These are phyloP conservation scores for Tupaia chinensis DNA, from an alignment of 2,113 vertebrate genomes.

Conservation along the genomic window DNA sequence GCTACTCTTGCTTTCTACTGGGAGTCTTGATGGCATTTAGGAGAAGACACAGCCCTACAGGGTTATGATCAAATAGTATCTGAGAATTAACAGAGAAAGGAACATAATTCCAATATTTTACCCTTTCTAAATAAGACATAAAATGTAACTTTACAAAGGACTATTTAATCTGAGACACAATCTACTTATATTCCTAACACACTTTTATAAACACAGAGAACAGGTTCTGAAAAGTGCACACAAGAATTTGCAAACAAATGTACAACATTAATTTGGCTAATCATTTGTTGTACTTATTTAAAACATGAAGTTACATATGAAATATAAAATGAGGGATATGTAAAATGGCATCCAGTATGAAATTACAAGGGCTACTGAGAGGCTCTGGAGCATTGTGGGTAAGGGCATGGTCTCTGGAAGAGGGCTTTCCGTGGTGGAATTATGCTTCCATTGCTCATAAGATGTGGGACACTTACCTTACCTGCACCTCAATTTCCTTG, in stretches of 20 bases:
- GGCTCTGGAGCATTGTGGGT: background rate
- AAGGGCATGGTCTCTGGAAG: background rate
- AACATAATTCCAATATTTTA: background rate
- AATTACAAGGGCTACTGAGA: background rate
- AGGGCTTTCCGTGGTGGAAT: background rate
- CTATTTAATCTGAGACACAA: background rate
- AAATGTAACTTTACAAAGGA: background rate
- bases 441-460: background rate
- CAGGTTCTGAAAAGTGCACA: background rate
- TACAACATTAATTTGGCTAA: background rate
- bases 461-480: background rate
- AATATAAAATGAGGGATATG: background rate
- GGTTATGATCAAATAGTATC: background rate
- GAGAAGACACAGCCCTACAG: background rate
- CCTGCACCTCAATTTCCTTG: background rate
- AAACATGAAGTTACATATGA: too few species aligned
- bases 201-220: background rate
- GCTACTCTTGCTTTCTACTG: slow-evolving; percentile 10
- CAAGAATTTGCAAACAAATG: background rate
- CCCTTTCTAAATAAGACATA: background rate
- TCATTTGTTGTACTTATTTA: background rate
- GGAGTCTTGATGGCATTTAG: background rate
- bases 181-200: slow-evolving; percentile 24
- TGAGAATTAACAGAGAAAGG: background rate
- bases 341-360: background rate